These are phyloP conservation scores for Pimephales promelas DNA, from an alignment of 2,113 vertebrate genomes.

Conservation along the genomic window DNA sequence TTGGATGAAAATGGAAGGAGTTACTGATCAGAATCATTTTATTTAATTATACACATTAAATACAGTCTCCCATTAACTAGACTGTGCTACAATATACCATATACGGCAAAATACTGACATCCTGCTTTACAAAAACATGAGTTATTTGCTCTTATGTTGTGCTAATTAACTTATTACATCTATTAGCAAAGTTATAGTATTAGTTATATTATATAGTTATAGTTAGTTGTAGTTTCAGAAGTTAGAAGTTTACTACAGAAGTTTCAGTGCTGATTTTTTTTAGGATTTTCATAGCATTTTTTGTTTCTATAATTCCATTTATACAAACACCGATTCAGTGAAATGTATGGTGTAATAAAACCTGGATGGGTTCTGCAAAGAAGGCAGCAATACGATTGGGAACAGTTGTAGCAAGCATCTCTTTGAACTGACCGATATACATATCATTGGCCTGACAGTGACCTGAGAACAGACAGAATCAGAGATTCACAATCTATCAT, in stretches of 20 bases:
- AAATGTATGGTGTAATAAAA: constrained; percentile 55
- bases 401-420: constrained; percentile 83
- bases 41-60: neutral
- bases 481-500: neutral
- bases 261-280: neutral
- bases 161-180: neutral
- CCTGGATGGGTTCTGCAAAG: constrained; percentile 94
- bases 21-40: neutral
- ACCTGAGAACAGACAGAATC: constrained; percentile 66
- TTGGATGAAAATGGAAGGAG: neutral
- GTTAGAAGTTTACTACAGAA: too few relatives aligned
- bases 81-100: neutral
- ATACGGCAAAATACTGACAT: neutral
- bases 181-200: too few relatives aligned
- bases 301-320: neutral
- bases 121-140: neutral
- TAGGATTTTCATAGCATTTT: neutral
- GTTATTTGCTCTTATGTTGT: neutral
- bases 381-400: constrained; percentile 86
- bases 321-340: neutral
- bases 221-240: too few relatives aligned
- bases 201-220: too few relatives aligned
- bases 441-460: constrained; percentile 85
- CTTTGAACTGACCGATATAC: constrained; percentile 89
- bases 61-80: neutral